These are phyloP conservation scores for Spheniscus humboldti DNA, from an alignment of 2,797 vertebrate species.

Conservation along the genomic window DNA sequence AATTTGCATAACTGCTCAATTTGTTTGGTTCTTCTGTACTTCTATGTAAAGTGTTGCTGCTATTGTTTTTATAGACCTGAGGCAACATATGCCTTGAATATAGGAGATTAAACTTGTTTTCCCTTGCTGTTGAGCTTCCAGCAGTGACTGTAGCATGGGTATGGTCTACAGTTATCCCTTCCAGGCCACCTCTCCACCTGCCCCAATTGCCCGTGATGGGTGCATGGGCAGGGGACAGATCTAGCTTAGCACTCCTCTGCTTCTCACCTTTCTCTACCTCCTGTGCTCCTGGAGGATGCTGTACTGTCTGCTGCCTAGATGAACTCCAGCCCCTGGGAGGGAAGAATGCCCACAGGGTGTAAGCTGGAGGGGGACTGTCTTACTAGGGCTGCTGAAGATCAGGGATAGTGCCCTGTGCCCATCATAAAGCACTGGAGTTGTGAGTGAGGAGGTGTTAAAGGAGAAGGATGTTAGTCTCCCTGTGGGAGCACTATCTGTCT, in stretches of 20 bases:
- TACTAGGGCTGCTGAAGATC: neutral
- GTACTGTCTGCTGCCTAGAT: neutral
- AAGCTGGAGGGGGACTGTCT: neutral
- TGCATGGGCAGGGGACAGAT: neutral
- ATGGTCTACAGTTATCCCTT: neutral
- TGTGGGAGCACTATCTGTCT: neutral
- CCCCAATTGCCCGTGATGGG: fast-evolving
- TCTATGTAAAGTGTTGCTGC: neutral
- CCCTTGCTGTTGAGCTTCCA: neutral
- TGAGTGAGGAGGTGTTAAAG: neutral
- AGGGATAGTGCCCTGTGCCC: neutral
- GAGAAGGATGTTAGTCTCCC: neutral
- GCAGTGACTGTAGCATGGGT: neutral
- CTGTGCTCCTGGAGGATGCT: neutral
- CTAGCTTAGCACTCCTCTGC: neutral
- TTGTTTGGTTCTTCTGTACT: neutral
- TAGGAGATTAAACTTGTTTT: neutral
- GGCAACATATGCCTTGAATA: neutral
- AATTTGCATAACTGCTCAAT: neutral
- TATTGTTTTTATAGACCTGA: neutral
- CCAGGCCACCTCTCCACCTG: neutral
- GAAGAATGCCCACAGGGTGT: neutral
- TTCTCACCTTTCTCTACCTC: neutral
- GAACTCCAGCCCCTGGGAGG: neutral
- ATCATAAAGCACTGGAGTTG: neutral